phyloP scores from a whole-genome alignment of 2,888 invertebrate genomes.

The Drosophila borealis region DNA sequence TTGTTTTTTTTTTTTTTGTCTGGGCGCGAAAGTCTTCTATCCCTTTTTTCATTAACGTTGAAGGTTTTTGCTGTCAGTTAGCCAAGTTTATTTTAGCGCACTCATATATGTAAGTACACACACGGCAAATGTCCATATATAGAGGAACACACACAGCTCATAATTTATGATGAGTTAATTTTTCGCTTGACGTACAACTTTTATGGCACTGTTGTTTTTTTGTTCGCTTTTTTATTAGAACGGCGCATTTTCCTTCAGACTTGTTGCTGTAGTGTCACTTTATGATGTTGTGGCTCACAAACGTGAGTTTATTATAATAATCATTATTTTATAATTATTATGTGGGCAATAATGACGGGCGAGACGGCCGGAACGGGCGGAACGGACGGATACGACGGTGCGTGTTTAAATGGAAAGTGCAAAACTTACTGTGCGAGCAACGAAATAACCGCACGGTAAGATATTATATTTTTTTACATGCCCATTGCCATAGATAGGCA shows the following conservation, averaged over 20 bases:
- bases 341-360: not conserved
- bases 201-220: constrained; percentile 55
- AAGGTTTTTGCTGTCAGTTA: constrained; percentile 5
- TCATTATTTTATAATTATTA: constrained; percentile 40
- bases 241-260: constrained; percentile 29
- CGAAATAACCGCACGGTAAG: constrained; percentile 78
- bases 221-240: constrained; percentile 61
- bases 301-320: constrained; percentile 28
- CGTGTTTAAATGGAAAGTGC: constrained; percentile 80
- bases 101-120: constrained; percentile 4
- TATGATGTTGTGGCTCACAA: constrained; percentile 16
- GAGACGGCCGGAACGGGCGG: constrained; percentile 3
- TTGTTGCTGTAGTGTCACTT: constrained; percentile 41
- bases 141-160: constrained; percentile 33
- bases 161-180: constrained; percentile 69
- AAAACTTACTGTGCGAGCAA: constrained; percentile 78
- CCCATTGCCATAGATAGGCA: constrained; percentile 82
- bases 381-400: constrained; percentile 30
- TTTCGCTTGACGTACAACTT: constrained; percentile 47
- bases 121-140: constrained; percentile 7
- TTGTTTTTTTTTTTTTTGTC: not conserved
- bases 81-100: constrained; percentile 21
- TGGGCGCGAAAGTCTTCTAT: not conserved
- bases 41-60: constrained; percentile 4
- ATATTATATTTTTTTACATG: constrained; percentile 75